Evolutionary conservation across 2,888 invertebrate genomes (phyloP), one percentile per base, ranked within the genome.

Genomic region (Erynnis tages): DNA sequence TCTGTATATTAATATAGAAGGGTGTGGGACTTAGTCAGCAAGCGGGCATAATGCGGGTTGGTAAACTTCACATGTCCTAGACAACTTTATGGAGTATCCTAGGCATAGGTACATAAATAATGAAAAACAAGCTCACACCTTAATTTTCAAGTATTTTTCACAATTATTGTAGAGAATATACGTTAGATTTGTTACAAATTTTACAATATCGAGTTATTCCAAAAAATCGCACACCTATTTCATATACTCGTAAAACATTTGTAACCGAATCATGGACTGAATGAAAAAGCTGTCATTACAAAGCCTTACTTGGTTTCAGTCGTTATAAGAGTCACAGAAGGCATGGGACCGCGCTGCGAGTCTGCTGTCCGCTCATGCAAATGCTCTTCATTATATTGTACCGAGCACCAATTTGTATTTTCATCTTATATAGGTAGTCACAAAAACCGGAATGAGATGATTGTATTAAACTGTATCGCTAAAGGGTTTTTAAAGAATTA

Each of bases 281-380:
- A 27, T 46, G 14, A 54, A 56, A 54, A 52, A 56, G 27, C 29
- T 40, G 37, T 27, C 47, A 49, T 35, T 34, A 72, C 71, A 54
- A 71, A 74, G 66, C 71, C 73, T 72, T 78, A 62, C 69, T 71
- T 69, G 74, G 71, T 72, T 67, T 66, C 17, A 25, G 34, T 49
- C 17, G 75, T 76, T 78, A 77, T 73, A 72, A 73, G 58, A 60
- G 62, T 77, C 78, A 60, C 69, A 76, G 73, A 79, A 74, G 79
- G 79, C 59, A 67, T 70, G 67, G 62, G 58, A 34, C 25, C 57
- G 53, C 54, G 56, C 61, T 50, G 60, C 62, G 56, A 63, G 67
- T 63, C 64, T 65, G 55, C 66, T 59, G 62, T 66, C 62, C 66
- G 68, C 63, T 66, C 69, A 64, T 72, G 73, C 71, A 79, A 79